A percentile compares a stretch with the other conserved stretches of the same genome.
phyloP scores from a whole-genome alignment of 2,888 invertebrate genomes.

The Melinaea menophilus region DNA sequence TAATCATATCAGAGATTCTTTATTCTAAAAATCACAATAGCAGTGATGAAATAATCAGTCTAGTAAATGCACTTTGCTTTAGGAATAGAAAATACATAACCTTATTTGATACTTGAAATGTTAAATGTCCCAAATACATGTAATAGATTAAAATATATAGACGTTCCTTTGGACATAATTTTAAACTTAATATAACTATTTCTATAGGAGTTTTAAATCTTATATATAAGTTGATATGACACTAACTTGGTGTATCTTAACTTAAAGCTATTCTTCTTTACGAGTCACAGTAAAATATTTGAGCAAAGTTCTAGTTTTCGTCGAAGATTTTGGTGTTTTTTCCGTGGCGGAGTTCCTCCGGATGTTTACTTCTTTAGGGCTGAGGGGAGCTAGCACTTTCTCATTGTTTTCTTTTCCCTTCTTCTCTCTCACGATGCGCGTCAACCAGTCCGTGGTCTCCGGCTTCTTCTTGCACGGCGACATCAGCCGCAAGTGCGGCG shows the following conservation, averaged over 20 bases:
- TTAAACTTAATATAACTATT: too few species aligned
- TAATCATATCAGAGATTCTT: not conserved
- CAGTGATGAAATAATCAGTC: too few species aligned
- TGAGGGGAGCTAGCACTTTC: constrained; percentile 37
- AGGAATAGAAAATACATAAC: too few species aligned
- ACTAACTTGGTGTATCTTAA: not conserved
- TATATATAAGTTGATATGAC: not conserved
- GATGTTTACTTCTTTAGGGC: constrained; percentile 49
- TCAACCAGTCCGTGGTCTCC: constrained; percentile 85
- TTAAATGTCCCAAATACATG: too few species aligned
- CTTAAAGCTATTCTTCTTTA: constrained; percentile 40
- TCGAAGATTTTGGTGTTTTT: constrained; percentile 44
- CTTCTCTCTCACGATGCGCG: constrained; percentile 47
- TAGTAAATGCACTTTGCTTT: too few species aligned
- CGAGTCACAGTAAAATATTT: constrained; percentile 57
- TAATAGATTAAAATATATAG: too few species aligned
- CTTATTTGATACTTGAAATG: too few species aligned
- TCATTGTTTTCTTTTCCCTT: constrained; percentile 33
- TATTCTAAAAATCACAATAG: constrained; percentile 10
- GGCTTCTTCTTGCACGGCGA: constrained; percentile 82
- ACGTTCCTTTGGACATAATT: too few species aligned
- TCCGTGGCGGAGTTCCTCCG: constrained; percentile 51
- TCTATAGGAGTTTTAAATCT: not conserved
- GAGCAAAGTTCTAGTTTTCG: constrained; percentile 51
- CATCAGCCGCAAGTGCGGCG: constrained; percentile 84